Conservation (phyloP, 2,888 invertebrate species). For the Axea sp. region DNA sequence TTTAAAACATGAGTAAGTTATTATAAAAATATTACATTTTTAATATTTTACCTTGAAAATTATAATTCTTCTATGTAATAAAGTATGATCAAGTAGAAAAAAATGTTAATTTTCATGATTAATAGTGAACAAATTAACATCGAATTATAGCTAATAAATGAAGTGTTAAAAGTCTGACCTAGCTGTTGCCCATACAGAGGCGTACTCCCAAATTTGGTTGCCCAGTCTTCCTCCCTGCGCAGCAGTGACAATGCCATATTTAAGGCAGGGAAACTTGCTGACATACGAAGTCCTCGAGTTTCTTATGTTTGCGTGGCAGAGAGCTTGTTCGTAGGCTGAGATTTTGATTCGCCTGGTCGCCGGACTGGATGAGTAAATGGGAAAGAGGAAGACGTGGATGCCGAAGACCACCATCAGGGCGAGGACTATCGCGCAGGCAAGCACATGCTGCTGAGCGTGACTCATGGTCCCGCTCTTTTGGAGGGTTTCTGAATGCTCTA, state of each 20-base stretch:
- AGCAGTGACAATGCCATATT: constrained; percentile 75
- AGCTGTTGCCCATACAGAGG: constrained; percentile 77
- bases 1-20: no score
- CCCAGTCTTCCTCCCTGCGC: constrained; percentile 77
- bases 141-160: no score
- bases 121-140: no score
- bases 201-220: constrained; percentile 78
- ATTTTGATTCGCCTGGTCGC: constrained; percentile 78
- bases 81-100: no score
- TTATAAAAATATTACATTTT: no score
- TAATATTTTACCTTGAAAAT: no score
- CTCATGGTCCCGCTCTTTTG: constrained; percentile 77
- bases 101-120: no score
- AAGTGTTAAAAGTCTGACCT: no score
- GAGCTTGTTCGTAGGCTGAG: constrained; percentile 81
- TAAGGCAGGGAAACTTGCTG: constrained; percentile 73
- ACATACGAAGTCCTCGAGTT: constrained; percentile 67
- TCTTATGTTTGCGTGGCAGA: constrained; percentile 80
- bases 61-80: no score
- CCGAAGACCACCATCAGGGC: constrained; percentile 82
- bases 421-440: constrained; percentile 82
- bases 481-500: constrained; percentile 49
- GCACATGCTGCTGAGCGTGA: constrained; percentile 82
- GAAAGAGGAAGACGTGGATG: constrained; percentile 83
- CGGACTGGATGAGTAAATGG: constrained; percentile 80